Conservation (phyloP, 2,797 vertebrate species). For the Scolopax rusticola region DNA sequence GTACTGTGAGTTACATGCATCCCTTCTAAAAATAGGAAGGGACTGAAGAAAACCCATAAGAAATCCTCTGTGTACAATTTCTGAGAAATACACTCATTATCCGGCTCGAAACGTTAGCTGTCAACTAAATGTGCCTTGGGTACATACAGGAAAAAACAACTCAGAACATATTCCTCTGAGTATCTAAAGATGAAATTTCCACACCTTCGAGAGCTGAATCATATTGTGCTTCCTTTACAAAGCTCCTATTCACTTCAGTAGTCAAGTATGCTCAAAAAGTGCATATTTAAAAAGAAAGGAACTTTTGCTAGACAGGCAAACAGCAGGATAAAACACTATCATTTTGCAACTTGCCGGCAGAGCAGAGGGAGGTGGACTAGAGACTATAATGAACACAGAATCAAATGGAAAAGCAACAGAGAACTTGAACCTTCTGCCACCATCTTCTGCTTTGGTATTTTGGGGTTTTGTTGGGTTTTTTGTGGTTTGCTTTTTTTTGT, state of each 20-base stretch:
- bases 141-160: conserved; percentile 27
- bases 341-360: background rate
- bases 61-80: background rate
- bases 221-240: background rate
- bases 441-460: background rate
- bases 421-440: background rate
- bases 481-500: background rate
- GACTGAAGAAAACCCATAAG: background rate
- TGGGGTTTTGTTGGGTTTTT: background rate
- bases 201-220: conserved; percentile 20
- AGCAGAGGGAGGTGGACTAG: background rate
- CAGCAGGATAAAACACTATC: background rate
- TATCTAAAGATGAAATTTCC: background rate
- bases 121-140: background rate
- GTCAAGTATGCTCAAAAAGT: background rate
- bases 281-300: background rate
- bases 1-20: background rate
- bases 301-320: background rate
- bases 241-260: conserved; percentile 13
- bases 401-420: background rate
- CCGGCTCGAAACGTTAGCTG: background rate
- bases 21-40: conserved; percentile 26
- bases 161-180: background rate
- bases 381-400: background rate
- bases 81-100: conserved; percentile 28